Evolutionary conservation across 2,113 vertebrate species (phyloP).

Genomic region (Phaethornis superciliosus): DNA sequence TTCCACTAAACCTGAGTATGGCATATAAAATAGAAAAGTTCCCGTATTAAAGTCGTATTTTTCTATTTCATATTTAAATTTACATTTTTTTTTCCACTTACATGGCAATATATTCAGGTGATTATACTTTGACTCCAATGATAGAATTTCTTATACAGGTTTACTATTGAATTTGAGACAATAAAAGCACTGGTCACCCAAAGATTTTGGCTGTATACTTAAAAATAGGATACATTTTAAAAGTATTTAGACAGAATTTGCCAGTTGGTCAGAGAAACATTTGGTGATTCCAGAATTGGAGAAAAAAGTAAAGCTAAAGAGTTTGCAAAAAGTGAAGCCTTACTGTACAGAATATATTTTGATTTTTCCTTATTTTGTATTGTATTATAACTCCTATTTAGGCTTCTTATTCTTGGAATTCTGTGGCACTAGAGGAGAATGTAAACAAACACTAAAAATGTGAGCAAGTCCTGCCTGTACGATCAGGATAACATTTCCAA

Average conservation of each 20-base stretch:
- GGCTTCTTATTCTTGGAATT: not conserved
- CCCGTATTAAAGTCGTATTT: not conserved
- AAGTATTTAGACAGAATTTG: not conserved
- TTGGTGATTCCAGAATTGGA: not conserved
- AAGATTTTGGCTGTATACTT: not conserved
- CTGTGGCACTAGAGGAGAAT: not conserved
- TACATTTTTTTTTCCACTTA: not conserved
- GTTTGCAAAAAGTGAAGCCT: not conserved
- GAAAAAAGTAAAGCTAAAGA: not conserved
- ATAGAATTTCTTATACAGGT: not conserved
- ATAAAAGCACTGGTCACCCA: not conserved
- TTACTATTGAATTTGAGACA: not conserved
- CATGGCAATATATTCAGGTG: not conserved
- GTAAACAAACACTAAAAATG: not conserved
- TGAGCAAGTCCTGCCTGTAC: not conserved
- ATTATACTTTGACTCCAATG: not conserved
- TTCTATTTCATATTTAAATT: not conserved
- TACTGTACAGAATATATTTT: not conserved
- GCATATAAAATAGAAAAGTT: not conserved
- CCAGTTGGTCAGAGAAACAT: not conserved
- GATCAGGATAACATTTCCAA: not conserved
- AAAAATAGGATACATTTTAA: not conserved
- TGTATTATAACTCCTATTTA: not conserved
- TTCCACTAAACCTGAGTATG: not conserved
- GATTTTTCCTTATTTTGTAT: not conserved